Evolutionary conservation across 2,113 vertebrate species (phyloP).

Genomic region (Antennarius striatus): DNA sequence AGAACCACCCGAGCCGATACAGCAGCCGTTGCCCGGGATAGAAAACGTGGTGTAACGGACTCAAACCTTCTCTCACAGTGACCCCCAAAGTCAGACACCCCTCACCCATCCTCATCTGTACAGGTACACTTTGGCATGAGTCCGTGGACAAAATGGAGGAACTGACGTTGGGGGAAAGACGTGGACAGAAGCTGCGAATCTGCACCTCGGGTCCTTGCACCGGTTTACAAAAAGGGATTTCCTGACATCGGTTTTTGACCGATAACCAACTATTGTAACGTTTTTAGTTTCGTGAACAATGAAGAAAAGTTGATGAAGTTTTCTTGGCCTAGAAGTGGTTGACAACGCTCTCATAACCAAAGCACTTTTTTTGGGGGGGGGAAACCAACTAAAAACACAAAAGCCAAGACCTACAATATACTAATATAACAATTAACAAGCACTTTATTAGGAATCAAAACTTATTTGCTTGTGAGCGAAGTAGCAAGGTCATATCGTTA

Average conservation of each 20-base stretch:
- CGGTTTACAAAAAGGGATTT: conserved; percentile 49
- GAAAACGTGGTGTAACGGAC: conserved; percentile 90
- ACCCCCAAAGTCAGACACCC: conserved; percentile 30
- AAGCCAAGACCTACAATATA: conserved; percentile 64
- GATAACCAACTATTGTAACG: conserved; percentile 30
- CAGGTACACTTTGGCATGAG: conserved; percentile 60
- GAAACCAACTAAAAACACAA: conserved; percentile 65
- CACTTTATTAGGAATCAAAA: conserved; percentile 80
- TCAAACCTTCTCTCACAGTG: background rate
- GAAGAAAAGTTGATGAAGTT: conserved; percentile 57
- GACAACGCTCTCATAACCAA: conserved; percentile 82
- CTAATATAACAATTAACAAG: conserved; percentile 63
- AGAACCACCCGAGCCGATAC: conserved; percentile 79
- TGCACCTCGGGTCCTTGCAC: conserved; percentile 40
- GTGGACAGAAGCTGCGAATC: conserved; percentile 38
- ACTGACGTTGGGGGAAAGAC: conserved; percentile 47
- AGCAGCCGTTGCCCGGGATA: conserved; percentile 89
- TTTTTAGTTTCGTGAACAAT: conserved; percentile 44
- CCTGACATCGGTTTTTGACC: conserved; percentile 32
- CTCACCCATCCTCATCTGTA: conserved; percentile 53
- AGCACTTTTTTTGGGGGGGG: conserved; percentile 83
- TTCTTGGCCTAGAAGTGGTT: conserved; percentile 47
- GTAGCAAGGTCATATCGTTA: conserved; percentile 66
- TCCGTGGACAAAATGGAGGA: conserved; percentile 40
- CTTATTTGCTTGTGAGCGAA: conserved; percentile 74